Base-by-base conservation (phyloP, 2,888 invertebrate species). In the Cerceris ruficornis region DNA sequence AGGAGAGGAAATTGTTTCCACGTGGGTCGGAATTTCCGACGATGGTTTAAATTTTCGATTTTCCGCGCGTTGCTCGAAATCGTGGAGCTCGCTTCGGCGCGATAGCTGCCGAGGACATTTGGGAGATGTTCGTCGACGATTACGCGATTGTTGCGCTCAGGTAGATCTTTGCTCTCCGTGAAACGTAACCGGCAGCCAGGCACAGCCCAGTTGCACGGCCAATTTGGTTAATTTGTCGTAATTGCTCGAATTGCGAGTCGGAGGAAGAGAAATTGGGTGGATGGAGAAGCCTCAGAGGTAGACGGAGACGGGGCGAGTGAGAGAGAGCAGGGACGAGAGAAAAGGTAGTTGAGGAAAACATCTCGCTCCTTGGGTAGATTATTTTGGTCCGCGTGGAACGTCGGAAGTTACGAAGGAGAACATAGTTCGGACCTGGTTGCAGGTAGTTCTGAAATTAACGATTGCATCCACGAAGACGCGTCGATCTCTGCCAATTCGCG, bases 181-280 rank as follows among this genome's bases (percentile, higher is more conserved):
- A 60, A 80, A 78, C 74, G 28, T 28, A 28, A 72, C 64, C 41
- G 75, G 67, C 69, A 50, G 50, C 66, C 50, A 50, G 50, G 69
- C 50, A n/a, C n/a, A 49, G 57, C 65, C 52, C 70, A 61, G 71
- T 71, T 77, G 73, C 61, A 64, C 81, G 78, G 77, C 66, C 72
- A 82, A 84, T 84, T 84, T 77, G 78, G 81, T 78, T 84, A 83
- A 85, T 83, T 85, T 75, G 75, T 77, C 72, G 78, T 79, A 85
- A 84, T 84, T 84, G 79, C 83, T 71, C 62, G 78, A 83, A 79
- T 83, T 79, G 75, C 74, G 61, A 70, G 28, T 28, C 64, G 52
- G 49, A 49, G 64, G 15, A 57, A 46, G 70, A 50, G 69, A 60
- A 54, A 61, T 28, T 28, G 59, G 50, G 60, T 43, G 61, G 64